These are phyloP conservation scores for Amblyraja radiata DNA, from an alignment of 2,797 vertebrate species.

Conservation along the genomic window DNA sequence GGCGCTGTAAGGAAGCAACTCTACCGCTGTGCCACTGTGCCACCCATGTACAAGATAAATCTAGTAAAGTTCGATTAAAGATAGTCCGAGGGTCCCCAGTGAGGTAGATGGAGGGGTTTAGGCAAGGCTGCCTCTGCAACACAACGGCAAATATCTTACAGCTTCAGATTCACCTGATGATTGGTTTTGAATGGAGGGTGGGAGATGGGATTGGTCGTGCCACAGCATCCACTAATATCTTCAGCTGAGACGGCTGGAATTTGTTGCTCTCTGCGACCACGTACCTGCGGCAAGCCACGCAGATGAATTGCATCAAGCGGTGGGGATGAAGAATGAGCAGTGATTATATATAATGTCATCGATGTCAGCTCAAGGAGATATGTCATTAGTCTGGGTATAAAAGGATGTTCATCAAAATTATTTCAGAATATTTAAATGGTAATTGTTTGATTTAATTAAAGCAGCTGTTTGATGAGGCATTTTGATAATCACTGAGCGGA, in stretches of 20 bases:
- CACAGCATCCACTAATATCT: background rate
- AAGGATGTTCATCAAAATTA: conserved; percentile 34
- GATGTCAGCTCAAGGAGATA: conserved; percentile 25
- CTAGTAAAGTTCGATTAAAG: no score
- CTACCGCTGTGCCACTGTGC: no score
- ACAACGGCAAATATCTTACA: background rate
- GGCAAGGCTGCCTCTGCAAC: background rate
- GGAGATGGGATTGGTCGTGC: background rate
- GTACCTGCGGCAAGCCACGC: background rate
- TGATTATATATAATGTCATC: conserved; percentile 14
- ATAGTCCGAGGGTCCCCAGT: no score
- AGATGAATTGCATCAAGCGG: background rate
- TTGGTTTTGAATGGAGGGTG: no score
- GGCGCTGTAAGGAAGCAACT: no score
- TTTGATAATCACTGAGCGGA: conserved; percentile 15
- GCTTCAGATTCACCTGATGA: background rate
- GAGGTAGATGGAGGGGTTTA: background rate
- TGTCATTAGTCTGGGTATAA: conserved; percentile 28
- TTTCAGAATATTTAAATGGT: conserved; percentile 34
- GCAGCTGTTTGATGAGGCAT: conserved; percentile 29
- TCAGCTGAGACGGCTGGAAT: background rate
- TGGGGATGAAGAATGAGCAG: background rate
- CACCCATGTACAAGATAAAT: no score
- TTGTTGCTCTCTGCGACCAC: background rate
- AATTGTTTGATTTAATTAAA: conserved; percentile 37